Conservation (phyloP, 2,113 vertebrate species). For the Sceloporus undulatus region DNA sequence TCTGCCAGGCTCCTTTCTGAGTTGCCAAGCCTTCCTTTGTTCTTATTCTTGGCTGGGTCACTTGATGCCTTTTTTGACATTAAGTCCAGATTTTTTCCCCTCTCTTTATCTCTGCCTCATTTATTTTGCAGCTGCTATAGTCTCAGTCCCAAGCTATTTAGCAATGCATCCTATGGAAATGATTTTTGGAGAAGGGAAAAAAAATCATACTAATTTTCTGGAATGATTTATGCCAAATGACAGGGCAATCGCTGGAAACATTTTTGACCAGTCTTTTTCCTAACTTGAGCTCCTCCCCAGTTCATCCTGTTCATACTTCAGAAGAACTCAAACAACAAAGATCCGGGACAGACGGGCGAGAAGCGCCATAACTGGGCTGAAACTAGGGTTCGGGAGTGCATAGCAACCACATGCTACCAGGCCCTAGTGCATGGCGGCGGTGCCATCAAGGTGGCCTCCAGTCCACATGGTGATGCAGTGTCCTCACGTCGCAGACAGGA, state of each 20-base stretch:
- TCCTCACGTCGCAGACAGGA: no score
- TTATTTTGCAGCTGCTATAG: constrained; percentile 74
- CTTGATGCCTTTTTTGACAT: constrained; percentile 35
- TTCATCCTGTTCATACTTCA: background rate
- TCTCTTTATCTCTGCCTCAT: constrained; percentile 70
- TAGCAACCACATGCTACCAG: no score
- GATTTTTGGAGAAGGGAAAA: background rate
- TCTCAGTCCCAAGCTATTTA: constrained; percentile 68
- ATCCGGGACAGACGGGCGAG: no score
- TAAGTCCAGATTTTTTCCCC: constrained; percentile 54
- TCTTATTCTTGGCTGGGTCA: constrained; percentile 51
- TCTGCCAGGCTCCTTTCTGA: background rate
- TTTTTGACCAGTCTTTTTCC: background rate
- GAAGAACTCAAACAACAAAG: background rate
- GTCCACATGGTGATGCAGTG: no score
- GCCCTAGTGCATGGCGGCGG: no score
- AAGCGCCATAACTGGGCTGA: no score
- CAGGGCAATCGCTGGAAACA: background rate
- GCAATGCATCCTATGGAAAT: constrained; percentile 53
- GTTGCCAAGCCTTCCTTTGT: constrained; percentile 44
- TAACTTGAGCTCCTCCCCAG: background rate
- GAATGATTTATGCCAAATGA: background rate
- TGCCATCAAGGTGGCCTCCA: no score
- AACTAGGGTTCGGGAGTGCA: no score
- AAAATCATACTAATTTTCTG: constrained; percentile 7